phyloP scores from a whole-genome alignment of 2,797 vertebrate genomes.

The Lagorchestes hirsutus region DNA sequence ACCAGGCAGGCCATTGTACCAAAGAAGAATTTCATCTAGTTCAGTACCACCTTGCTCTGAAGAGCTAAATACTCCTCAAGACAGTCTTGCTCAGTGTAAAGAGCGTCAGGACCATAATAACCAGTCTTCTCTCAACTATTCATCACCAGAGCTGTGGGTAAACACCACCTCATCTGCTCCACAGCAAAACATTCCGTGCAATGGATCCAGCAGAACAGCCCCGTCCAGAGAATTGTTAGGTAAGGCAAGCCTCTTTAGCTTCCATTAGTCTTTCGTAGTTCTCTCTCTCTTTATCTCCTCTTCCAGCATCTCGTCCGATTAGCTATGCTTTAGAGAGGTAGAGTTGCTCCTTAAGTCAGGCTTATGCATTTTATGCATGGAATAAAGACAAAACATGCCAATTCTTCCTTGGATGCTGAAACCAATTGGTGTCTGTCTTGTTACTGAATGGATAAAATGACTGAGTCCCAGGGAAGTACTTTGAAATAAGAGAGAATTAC shows the following conservation, averaged over 20 bases:
- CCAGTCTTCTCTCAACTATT: conserved; percentile 91
- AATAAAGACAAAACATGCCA: neutral
- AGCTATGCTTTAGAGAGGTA: neutral
- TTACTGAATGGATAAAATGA: conserved; percentile 26
- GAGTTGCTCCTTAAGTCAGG: neutral
- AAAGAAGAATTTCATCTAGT: conserved; percentile 98
- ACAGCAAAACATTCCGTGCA: conserved; percentile 99
- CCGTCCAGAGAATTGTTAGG: conserved; percentile 94
- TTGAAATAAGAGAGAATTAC: conserved; percentile 33
- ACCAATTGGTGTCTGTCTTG: conserved; percentile 14
- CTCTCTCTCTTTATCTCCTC: neutral
- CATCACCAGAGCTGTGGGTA: conserved; percentile 95
- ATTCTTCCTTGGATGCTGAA: neutral
- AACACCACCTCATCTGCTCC: conserved; percentile 91
- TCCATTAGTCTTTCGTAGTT: neutral
- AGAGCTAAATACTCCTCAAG: conserved; percentile 89
- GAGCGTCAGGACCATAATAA: conserved; percentile 92
- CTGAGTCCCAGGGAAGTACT: conserved; percentile 8
- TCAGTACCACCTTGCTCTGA: conserved; percentile 94
- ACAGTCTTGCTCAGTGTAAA: conserved; percentile 91
- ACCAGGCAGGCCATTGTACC: conserved; percentile 99
- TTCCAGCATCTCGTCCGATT: neutral
- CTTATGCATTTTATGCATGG: neutral
- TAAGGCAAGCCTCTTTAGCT: conserved; percentile 78
- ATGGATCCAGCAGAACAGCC: conserved; percentile 92